phyloP scores from a whole-genome alignment of 2,113 vertebrate species.

The Erythrolamprus reginae region DNA sequence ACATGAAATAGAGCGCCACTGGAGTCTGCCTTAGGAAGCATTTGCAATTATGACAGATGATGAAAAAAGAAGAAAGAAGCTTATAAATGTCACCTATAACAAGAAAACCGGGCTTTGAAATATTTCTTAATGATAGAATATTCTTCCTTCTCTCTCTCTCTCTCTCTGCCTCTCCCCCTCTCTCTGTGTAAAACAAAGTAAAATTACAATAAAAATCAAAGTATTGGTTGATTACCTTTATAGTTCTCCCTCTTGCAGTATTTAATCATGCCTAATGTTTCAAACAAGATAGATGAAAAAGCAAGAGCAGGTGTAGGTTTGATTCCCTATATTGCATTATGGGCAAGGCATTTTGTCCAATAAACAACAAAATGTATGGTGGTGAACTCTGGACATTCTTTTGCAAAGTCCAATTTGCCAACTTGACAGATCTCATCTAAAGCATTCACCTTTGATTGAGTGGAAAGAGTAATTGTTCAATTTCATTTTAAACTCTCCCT shows the following conservation, averaged over 20 bases:
- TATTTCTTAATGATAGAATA: not conserved
- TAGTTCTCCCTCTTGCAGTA: accelerated
- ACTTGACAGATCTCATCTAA: not conserved
- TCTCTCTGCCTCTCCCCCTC: not conserved
- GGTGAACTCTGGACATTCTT: not conserved
- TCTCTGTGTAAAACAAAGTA: not conserved
- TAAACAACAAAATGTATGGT: not conserved
- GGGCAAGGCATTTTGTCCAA: not conserved
- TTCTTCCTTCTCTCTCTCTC: not conserved
- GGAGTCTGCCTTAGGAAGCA: conserved; percentile 11
- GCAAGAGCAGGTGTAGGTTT: not conserved
- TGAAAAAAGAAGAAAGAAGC: conserved; percentile 7
- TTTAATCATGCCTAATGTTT: not conserved
- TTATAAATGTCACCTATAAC: not conserved
- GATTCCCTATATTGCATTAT: not conserved
- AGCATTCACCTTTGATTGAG: not conserved
- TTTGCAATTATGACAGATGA: conserved; percentile 1
- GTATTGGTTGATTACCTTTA: not conserved
- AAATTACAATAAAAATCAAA: not conserved
- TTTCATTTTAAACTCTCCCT: not conserved
- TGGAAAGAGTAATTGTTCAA: not conserved
- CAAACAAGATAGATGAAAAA: not conserved
- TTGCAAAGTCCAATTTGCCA: not conserved
- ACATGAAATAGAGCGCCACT: not conserved
- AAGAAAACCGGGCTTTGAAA: not conserved